phyloP scores from a whole-genome alignment of 2,113 vertebrate genomes.

The Gallinago paraguaiae region DNA sequence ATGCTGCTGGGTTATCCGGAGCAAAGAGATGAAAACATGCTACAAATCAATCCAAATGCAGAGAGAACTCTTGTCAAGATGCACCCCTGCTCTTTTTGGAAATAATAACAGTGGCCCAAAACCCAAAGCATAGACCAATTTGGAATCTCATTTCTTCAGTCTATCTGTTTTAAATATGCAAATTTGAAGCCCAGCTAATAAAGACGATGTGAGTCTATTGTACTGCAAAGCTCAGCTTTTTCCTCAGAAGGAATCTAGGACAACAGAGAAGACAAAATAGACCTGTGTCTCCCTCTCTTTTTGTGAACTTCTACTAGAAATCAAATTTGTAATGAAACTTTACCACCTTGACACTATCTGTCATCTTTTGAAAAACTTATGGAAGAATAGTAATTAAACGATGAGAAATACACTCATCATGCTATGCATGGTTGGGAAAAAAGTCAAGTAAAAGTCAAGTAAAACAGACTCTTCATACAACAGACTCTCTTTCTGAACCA shows the following conservation, averaged over 20 bases:
- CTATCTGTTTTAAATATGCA: not conserved
- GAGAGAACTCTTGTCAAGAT: not conserved
- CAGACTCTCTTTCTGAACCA: not conserved
- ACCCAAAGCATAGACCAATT: not conserved
- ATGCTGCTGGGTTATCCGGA: not conserved
- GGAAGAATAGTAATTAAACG: not conserved
- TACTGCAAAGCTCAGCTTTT: not conserved
- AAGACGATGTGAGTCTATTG: not conserved
- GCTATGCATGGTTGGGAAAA: not conserved
- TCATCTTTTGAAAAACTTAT: not conserved
- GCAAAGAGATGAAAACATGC: not conserved
- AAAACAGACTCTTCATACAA: not conserved
- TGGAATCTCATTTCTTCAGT: not conserved
- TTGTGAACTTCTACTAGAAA: not conserved
- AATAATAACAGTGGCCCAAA: not conserved
- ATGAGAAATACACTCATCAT: not conserved
- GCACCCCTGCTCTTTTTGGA: not conserved
- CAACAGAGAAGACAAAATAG: not conserved
- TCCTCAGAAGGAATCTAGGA: not conserved
- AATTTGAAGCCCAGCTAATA: not conserved
- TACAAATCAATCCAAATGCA: not conserved
- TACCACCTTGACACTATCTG: fast-evolving
- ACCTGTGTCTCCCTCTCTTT: not conserved
- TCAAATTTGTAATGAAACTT: not conserved
- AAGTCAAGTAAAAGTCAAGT: not conserved